Base-by-base conservation (phyloP, 2,113 vertebrate species). In the Cavia aperea region DNA sequence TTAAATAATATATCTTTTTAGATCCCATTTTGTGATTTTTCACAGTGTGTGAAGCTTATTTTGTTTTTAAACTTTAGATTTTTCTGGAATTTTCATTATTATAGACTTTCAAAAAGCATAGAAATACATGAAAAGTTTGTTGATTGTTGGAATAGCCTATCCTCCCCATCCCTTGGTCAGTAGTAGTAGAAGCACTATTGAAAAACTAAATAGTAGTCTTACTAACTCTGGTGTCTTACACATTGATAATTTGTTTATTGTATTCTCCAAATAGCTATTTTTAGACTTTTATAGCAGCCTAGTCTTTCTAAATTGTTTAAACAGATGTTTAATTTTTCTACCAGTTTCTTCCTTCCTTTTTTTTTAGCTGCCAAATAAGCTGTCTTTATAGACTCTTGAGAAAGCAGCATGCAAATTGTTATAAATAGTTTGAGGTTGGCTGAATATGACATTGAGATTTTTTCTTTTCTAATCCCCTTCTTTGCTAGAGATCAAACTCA, bases 341-440 rank as follows among this genome's bases (percentile, higher is more conserved):
- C 8, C 18, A 89, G 8, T 11, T 70, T 7, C 84, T 86, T 85
- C 43, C 54, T 14, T 81, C 14, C 46, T 84, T 65, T 19, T n/a
- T 85, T 85, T 65, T 86, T 88, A 88, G 68, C 83, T 95, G n/a
- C 62, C 65, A 31, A 93, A 16, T 90, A 92, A 86, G 33, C 26
- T 88, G 0, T 63, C 12, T 87, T 81, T 86, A 63, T 86, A 70
- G 81, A 33, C 14, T 91, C 6, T 54, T 93, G 58, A 94, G 46
- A 94, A 29, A 86, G 90, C 9, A 83, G 33, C 43, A 49, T 86
- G 39, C 26, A 92, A 60, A 89, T 70, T 91, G 68, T 36, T 21
- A 43, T 93, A 93, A 82, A 65, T 91, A 88, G 58, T 91, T 85
- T 75, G 66, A 75, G 62, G 29, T 81, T 93, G 88, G 21, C 31